Evolutionary conservation across 2,888 invertebrate genomes (phyloP).

Genomic region (Prionchulus punctatus): DNA sequence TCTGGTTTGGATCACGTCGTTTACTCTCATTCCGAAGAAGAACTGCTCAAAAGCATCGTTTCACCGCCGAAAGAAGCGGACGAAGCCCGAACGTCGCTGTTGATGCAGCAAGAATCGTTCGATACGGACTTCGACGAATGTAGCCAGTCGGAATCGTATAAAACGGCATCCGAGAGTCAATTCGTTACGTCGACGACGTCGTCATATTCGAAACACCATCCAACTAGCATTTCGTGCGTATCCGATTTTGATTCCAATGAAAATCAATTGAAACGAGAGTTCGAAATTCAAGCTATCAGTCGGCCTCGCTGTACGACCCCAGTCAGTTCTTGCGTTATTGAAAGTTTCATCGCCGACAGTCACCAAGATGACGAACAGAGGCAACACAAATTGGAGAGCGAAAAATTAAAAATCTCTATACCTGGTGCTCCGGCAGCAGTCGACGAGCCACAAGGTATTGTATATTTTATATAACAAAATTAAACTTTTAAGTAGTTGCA

Average conservation of each 20-base stretch:
- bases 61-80: not conserved
- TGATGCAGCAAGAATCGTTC: slow-evolving; percentile 1
- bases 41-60: not conserved
- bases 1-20: not conserved
- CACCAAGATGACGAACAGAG: not conserved
- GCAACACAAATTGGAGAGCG: not conserved
- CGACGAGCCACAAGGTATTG: not conserved
- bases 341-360: slow-evolving; percentile 7
- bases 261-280: slow-evolving; percentile 3
- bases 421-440: slow-evolving; percentile 1
- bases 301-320: slow-evolving; percentile 12
- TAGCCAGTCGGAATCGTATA: not conserved
- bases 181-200: not conserved
- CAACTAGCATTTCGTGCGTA: not conserved
- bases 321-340: slow-evolving; percentile 10
- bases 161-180: not conserved
- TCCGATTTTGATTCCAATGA: not conserved
- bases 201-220: not conserved
- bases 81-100: not conserved
- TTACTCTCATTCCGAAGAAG: no score
- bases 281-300: slow-evolving; percentile 7
- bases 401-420: slow-evolving; percentile 10
- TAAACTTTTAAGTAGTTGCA: not conserved
- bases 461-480: not conserved
- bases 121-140: not conserved